phyloP scores from a whole-genome alignment of 2,113 vertebrate species.

The Poeciliopsis prolifica region DNA sequence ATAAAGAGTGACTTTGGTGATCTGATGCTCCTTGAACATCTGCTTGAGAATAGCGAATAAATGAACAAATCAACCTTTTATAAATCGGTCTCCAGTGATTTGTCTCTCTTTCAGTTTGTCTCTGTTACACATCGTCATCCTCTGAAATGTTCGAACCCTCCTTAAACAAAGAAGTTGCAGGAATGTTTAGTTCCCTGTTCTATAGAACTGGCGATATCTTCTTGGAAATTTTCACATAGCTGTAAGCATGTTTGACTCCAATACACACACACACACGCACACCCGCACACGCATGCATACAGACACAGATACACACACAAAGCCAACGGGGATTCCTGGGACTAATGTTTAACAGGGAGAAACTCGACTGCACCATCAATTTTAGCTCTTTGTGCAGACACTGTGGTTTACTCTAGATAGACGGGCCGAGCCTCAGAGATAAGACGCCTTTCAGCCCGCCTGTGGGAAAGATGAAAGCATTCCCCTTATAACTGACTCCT shows the following conservation, averaged over 20 bases:
- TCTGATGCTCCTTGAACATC: background rate
- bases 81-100: background rate
- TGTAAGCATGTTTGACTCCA: slow-evolving; percentile 19
- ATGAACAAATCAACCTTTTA: too few species aligned
- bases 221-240: slow-evolving; percentile 48
- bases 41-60: background rate
- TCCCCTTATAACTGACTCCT: slow-evolving; percentile 38
- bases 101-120: background rate
- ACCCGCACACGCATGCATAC: background rate
- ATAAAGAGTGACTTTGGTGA: background rate
- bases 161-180: slow-evolving; percentile 17
- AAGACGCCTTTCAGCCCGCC: slow-evolving; percentile 57
- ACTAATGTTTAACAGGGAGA: slow-evolving; percentile 74
- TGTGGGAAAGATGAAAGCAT: slow-evolving; percentile 72
- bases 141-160: slow-evolving; percentile 6
- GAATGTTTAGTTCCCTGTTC: slow-evolving; percentile 54
- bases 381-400: slow-evolving; percentile 60
- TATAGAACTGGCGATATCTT: slow-evolving; percentile 59
- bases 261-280: background rate
- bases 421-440: slow-evolving; percentile 61
- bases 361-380: slow-evolving; percentile 61
- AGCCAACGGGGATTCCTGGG: slow-evolving; percentile 67
- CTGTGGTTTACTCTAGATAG: slow-evolving; percentile 71
- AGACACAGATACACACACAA: slow-evolving; percentile 12
- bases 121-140: background rate